A percentile compares a stretch with the other conserved stretches of the same genome.
phyloP scores from a whole-genome alignment of 2,888 invertebrate genomes.

The Dexiosoma caninum region DNA sequence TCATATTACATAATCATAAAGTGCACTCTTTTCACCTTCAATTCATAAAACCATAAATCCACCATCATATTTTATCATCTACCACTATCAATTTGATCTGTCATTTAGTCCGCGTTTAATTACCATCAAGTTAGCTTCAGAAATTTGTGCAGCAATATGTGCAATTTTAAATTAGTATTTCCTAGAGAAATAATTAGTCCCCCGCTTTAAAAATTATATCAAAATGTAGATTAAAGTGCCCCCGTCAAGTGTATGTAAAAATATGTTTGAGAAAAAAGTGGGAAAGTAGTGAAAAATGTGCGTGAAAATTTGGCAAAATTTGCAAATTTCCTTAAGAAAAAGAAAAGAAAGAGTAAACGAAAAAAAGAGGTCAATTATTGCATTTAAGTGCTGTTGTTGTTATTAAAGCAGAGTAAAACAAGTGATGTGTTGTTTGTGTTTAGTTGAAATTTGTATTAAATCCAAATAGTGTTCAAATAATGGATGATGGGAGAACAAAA shows the following conservation, averaged over 20 bases:
- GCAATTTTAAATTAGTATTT: neutral
- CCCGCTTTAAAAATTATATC: neutral
- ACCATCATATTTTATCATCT: slow-evolving; percentile 4
- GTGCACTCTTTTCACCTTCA: too few species aligned
- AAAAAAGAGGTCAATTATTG: neutral
- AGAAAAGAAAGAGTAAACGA: neutral
- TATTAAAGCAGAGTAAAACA: neutral
- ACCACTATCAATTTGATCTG: neutral
- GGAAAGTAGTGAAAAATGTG: neutral
- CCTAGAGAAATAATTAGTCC: neutral
- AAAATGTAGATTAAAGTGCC: slow-evolving; percentile 7
- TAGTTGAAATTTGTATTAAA: neutral
- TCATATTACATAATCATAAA: too few species aligned
- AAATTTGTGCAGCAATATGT: neutral
- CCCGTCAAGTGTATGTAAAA: neutral
- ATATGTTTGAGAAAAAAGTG: neutral
- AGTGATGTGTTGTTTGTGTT: neutral
- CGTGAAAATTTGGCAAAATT: slow-evolving; percentile 13
- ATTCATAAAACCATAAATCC: too few species aligned
- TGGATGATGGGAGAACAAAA: too few species aligned
- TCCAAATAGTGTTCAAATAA: neutral
- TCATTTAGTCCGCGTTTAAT: slow-evolving; percentile 16
- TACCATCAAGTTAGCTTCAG: neutral
- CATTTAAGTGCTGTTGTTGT: neutral
- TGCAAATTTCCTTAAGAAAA: neutral